phyloP scores from a whole-genome alignment of 2,113 vertebrate species.

The Sebastes schlegelii region DNA sequence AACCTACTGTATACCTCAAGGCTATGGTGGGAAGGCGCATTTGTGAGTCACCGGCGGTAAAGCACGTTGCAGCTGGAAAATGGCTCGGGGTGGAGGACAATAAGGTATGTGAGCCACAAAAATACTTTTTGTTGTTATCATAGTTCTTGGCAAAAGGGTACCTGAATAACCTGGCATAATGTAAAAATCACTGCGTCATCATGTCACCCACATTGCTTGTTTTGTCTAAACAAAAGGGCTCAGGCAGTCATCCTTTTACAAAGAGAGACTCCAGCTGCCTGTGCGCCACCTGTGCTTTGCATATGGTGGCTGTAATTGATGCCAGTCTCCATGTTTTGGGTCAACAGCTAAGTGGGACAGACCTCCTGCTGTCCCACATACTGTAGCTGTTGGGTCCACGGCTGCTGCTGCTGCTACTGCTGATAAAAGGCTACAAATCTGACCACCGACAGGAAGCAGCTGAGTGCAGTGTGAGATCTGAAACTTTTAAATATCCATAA shows the following conservation, averaged over 20 bases:
- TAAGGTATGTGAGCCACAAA: background rate
- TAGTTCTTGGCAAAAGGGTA: background rate
- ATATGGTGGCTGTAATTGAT: conserved; percentile 52
- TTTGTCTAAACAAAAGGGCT: background rate
- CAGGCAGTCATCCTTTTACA: background rate
- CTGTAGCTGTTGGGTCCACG: conserved; percentile 21
- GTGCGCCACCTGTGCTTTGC: conserved; percentile 52
- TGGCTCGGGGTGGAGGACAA: background rate
- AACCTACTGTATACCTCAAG: conserved; percentile 10
- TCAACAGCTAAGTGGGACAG: conserved; percentile 73
- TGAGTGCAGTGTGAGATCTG: background rate
- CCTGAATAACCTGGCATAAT: background rate
- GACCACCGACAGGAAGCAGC: conserved; percentile 34
- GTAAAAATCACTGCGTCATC: background rate
- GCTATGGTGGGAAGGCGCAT: background rate
- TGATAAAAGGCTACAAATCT: conserved; percentile 31
- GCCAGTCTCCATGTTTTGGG: conserved; percentile 61
- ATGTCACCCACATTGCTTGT: background rate
- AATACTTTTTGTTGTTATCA: background rate
- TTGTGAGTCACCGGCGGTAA: background rate
- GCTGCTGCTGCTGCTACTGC: conserved; percentile 28
- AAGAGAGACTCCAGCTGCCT: conserved; percentile 9
- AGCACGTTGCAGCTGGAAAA: background rate
- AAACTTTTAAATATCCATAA: conserved; percentile 9
- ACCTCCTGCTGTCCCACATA: conserved; percentile 63